Base-by-base conservation (phyloP, 2,113 vertebrate genomes). In the Plecotus auritus region DNA sequence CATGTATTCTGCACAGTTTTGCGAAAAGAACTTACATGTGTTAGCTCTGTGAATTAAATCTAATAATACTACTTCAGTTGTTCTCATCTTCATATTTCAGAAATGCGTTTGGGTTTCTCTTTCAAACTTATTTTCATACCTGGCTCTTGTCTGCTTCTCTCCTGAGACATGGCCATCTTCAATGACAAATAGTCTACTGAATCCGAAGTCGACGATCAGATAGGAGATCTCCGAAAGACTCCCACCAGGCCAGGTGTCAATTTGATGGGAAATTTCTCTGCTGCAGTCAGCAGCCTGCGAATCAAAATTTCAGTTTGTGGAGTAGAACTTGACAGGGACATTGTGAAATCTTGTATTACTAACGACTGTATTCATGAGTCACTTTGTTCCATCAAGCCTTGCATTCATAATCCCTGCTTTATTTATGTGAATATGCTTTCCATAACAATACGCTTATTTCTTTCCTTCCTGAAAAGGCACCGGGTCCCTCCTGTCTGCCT, bases 11-110 rank as follows among this genome's bases (percentile, higher is more conserved):
- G 2, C n/a, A 18, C 0, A 49, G 30, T 74, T 96, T 81, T 85
- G 0, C 2, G 10, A 85, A 83, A 92, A 70, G 5, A 93, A 77
- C 2, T 56, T 76, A 45, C n/a, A 13, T 22, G 85, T 76, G 28
- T 70, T 88, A 90, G 61, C n/a, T 81, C 69, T 81, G n/a, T 70
- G 56, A 85, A 86, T 91, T 72, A 91, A 94, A 90, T 94, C 47
- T n/a, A 61, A 12, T 70, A 76, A 40, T 49, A 7, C 28, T 51
- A 51, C 40, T 92, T 91, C 12, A 40, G 28, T 72, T 74, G 9
- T 78, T 91, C 86, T 47, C 59, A 92, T 81, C 30, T 85, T 88
- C 72, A 35, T 40, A 81, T 85, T 94, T 93, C 88, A 73, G 51
- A 93, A 86, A 82, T 23, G 7, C 11, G 20, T 85, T 78, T 66